Evolutionary conservation across 2,888 invertebrate genomes (phyloP).

Genomic region (Hedya salicella): DNA sequence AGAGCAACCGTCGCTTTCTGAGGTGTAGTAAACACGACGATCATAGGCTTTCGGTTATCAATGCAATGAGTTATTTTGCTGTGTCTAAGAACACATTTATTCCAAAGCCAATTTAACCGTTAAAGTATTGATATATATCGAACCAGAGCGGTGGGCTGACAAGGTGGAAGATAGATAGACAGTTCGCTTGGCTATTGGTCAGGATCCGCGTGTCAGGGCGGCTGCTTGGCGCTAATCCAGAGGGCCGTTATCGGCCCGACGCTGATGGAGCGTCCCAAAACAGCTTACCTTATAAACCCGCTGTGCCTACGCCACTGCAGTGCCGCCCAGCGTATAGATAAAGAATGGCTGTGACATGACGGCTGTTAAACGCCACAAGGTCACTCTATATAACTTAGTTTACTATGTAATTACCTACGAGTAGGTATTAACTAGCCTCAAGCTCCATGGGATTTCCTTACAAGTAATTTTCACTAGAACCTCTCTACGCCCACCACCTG

Average conservation of each 20-base stretch:
- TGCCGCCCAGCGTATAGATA: background rate
- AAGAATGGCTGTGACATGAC: background rate
- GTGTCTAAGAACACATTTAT: background rate
- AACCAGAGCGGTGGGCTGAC: background rate
- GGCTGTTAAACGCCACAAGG: too few species aligned
- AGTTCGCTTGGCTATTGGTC: slow-evolving; percentile 3
- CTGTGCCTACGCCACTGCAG: background rate
- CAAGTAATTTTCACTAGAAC: too few species aligned
- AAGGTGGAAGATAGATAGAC: background rate
- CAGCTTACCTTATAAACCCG: slow-evolving; percentile 5
- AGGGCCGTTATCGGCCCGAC: background rate
- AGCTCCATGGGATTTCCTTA: too few species aligned
- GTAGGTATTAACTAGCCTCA: too few species aligned
- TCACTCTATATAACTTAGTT: too few species aligned
- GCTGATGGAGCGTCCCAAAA: slow-evolving; percentile 5
- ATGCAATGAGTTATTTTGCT: too few species aligned
- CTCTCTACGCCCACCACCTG: too few species aligned
- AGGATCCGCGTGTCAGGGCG: background rate
- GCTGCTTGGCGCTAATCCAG: slow-evolving; percentile 13
- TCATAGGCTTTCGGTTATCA: too few species aligned
- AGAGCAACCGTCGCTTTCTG: too few species aligned
- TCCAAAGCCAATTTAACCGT: background rate
- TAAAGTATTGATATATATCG: background rate
- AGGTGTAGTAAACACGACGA: too few species aligned
- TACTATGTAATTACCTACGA: too few species aligned